A percentile compares a stretch with the other conserved stretches of the same genome.
phyloP scores from a whole-genome alignment of 1,140 invertebrate species.

The Megathymus violae region DNA sequence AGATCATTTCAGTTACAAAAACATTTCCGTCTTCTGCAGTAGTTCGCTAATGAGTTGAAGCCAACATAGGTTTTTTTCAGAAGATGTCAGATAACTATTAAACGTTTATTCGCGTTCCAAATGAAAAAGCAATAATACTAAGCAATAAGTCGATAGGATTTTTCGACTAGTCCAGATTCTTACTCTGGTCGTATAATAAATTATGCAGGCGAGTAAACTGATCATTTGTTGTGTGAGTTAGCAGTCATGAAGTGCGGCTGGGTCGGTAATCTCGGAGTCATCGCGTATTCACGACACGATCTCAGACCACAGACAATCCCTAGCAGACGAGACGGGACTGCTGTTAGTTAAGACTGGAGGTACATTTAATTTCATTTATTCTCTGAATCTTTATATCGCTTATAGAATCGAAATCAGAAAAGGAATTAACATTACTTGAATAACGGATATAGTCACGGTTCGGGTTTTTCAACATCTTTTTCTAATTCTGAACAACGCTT shows the following conservation, averaged over 20 bases:
- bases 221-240: constrained; percentile 18
- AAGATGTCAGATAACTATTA: too few relatives aligned
- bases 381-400: background rate
- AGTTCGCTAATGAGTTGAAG: too few relatives aligned
- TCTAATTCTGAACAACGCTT: too few relatives aligned
- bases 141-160: too few relatives aligned
- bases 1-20: too few relatives aligned
- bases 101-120: too few relatives aligned
- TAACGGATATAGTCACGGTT: too few relatives aligned
- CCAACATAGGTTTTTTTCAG: too few relatives aligned
- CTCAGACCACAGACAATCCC: background rate
- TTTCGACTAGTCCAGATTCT: background rate
- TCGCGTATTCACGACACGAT: constrained; percentile 11
- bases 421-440: background rate
- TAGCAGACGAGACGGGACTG: background rate
- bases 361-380: background rate
- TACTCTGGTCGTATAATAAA: constrained; percentile 5
- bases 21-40: too few relatives aligned
- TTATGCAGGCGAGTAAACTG: constrained; percentile 7
- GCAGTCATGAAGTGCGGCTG: constrained; percentile 2
- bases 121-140: too few relatives aligned
- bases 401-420: background rate
- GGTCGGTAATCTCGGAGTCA: constrained; percentile 12
- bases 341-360: background rate
- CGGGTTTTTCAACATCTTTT: too few relatives aligned